phyloP scores from a whole-genome alignment of 2,888 invertebrate genomes.

The Panopea generosa region DNA sequence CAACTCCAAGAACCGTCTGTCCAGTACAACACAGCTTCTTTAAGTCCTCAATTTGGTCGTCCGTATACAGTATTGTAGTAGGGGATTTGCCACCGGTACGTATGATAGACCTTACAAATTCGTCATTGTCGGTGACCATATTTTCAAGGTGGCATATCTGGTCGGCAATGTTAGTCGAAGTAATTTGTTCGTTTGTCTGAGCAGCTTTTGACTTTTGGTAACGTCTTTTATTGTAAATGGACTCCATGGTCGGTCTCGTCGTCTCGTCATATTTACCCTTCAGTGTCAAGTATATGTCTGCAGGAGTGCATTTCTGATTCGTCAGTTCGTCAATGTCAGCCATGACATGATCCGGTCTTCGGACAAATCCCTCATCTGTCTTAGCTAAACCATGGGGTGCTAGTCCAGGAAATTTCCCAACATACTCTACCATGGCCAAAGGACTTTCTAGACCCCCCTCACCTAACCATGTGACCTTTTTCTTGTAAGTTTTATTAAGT shows the following conservation, averaged over 20 bases:
- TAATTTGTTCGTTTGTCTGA: background rate
- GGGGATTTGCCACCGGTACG: background rate
- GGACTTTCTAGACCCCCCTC: conserved; percentile 14
- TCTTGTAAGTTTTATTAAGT: conserved; percentile 37
- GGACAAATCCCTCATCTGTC: conserved; percentile 1
- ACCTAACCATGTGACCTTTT: conserved; percentile 44
- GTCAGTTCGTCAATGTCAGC: conserved; percentile 14
- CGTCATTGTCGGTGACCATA: background rate
- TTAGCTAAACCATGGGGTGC: conserved; percentile 33
- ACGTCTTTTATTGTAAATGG: too few species aligned
- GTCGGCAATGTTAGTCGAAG: conserved; percentile 18
- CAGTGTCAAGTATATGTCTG: conserved; percentile 9
- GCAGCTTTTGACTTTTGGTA: background rate
- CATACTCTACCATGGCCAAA: conserved; percentile 35
- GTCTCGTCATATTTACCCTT: conserved; percentile 15
- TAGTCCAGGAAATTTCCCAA: conserved; percentile 34
- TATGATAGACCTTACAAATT: background rate
- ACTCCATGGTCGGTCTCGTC: conserved; percentile 8
- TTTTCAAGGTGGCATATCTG: too few species aligned
- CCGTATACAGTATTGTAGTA: background rate
- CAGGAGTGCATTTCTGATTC: background rate
- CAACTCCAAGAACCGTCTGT: too few species aligned
- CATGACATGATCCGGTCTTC: conserved; percentile 14
- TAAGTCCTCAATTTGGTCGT: too few species aligned
- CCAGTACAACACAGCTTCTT: conserved; percentile 33